These are phyloP conservation scores for Lithobates pipiens DNA, from an alignment of 2,797 vertebrate species.

Conservation along the genomic window DNA sequence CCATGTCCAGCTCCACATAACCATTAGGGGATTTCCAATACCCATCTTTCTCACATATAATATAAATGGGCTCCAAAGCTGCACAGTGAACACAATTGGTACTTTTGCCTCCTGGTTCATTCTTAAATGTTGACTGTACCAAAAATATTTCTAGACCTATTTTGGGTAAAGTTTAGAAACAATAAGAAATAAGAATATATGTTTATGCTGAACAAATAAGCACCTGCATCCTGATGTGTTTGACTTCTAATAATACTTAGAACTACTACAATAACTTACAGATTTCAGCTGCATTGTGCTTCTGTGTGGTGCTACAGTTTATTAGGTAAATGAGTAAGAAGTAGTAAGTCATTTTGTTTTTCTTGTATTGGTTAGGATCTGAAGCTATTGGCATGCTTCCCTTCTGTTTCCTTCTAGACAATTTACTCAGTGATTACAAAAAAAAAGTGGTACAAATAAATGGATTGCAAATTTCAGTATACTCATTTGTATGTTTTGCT, in stretches of 20 bases:
- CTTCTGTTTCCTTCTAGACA: slow-evolving; percentile 12
- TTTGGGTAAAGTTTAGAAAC: background rate
- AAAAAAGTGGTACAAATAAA: background rate
- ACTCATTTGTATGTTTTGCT: background rate
- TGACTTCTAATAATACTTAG: slow-evolving; percentile 4
- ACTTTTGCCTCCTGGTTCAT: background rate
- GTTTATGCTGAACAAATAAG: background rate
- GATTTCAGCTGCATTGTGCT: background rate
- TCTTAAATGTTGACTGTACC: background rate
- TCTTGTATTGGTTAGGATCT: slow-evolving; percentile 6
- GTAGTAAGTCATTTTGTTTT: slow-evolving; percentile 39
- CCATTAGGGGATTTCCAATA: too few relatives aligned
- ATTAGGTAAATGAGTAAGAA: slow-evolving; percentile 35
- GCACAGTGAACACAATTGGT: background rate
- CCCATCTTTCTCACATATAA: too few relatives aligned
- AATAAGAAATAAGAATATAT: background rate
- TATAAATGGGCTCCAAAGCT: too few relatives aligned
- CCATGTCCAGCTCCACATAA: too few relatives aligned
- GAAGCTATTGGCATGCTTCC: slow-evolving; percentile 19
- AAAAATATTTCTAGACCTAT: background rate
- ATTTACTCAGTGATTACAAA: background rate
- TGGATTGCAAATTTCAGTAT: background rate
- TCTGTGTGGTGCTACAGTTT: background rate
- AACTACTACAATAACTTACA: slow-evolving; percentile 9
- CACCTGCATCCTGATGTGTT: slow-evolving; percentile 21